Conservation (phyloP, 2,888 invertebrate genomes). For the Sussaba pulchella region DNA sequence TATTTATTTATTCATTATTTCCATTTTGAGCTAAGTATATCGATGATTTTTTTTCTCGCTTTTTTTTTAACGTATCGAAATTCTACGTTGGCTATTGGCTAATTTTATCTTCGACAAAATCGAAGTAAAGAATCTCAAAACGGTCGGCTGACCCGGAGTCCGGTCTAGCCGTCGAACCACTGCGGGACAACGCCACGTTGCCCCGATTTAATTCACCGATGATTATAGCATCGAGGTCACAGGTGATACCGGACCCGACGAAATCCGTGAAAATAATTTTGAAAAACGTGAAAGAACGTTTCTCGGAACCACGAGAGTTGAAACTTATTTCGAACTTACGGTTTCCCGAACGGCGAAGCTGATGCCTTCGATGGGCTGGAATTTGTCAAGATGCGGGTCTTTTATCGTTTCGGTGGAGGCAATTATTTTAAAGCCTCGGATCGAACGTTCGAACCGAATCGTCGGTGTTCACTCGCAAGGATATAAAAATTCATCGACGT, state of each 20-base stretch:
- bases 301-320: constrained; percentile 4
- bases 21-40: too few species aligned
- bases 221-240: neutral
- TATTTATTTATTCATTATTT: too few species aligned
- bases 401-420: constrained; percentile 59
- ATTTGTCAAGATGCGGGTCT: constrained; percentile 54
- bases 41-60: too few species aligned
- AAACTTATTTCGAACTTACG: too few species aligned
- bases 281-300: neutral
- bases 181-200: too few species aligned
- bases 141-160: too few species aligned
- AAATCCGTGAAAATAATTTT: constrained; percentile 12
- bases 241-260: neutral
- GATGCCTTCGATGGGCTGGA: neutral
- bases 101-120: too few species aligned
- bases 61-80: too few species aligned
- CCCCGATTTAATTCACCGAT: neutral
- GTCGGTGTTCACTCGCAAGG: constrained; percentile 4
- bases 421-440: neutral
- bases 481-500: constrained; percentile 37
- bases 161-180: too few species aligned
- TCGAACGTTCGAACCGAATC: constrained; percentile 60
- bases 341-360: too few species aligned
- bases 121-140: too few species aligned
- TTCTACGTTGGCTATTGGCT: too few species aligned